A percentile compares a stretch with the other conserved stretches of the same genome.
phyloP scores from a whole-genome alignment of 2,797 vertebrate species.

The Sebastiscus tertius region DNA sequence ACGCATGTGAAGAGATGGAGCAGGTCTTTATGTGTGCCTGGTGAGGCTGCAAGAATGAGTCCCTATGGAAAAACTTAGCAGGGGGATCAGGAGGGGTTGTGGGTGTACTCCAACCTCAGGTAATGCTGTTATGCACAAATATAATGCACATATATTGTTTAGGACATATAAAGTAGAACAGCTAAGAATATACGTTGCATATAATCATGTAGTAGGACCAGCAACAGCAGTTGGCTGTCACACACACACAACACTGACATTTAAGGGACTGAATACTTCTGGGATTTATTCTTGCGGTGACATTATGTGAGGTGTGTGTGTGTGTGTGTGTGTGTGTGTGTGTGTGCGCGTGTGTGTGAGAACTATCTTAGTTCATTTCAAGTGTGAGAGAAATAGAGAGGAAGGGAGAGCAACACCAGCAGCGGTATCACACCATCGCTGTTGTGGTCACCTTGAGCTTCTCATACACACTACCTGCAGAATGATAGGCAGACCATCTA shows the following conservation, averaged over 20 bases:
- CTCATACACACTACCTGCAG: background rate
- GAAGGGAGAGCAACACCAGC: background rate
- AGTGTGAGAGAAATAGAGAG: background rate
- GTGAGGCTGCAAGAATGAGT: constrained; percentile 52
- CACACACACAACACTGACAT: constrained; percentile 27
- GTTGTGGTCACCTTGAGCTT: constrained; percentile 48
- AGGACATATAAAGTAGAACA: constrained; percentile 3
- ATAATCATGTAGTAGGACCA: background rate
- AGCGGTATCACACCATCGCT: constrained; percentile 1
- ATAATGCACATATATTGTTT: background rate
- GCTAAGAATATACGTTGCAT: background rate
- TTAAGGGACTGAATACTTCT: constrained; percentile 25
- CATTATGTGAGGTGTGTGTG: background rate
- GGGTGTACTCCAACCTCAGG: background rate
- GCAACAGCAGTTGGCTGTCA: constrained; percentile 17
- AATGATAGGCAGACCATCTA: constrained; percentile 15
- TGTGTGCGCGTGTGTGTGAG: background rate
- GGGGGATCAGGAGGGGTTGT: background rate
- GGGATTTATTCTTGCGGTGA: constrained; percentile 21
- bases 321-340: constrained; percentile 3
- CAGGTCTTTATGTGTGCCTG: constrained; percentile 45
- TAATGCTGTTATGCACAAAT: background rate
- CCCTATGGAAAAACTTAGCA: constrained; percentile 10
- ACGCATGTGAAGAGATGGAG: constrained; percentile 41
- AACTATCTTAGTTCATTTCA: constrained; percentile 4